A percentile compares a stretch with the other conserved stretches of the same genome.
Evolutionary conservation across 2,797 vertebrate genomes (phyloP).

Genomic region (Synaphobranchus kaupii): DNA sequence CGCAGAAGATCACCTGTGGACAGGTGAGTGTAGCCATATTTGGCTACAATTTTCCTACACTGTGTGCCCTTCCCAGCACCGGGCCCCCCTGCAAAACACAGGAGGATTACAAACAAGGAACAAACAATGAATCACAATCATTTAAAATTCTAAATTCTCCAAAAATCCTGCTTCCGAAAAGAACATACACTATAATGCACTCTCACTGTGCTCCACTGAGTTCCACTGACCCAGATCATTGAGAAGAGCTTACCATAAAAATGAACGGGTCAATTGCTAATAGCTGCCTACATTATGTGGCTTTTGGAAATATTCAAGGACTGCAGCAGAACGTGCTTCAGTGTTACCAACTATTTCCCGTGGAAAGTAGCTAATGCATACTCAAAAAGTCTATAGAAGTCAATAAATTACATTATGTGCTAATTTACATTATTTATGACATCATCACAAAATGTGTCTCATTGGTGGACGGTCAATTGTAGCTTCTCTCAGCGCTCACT

Average conservation of each 20-base stretch:
- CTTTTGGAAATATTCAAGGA: too few species aligned
- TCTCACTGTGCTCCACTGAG: not conserved
- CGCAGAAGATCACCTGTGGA: constrained; percentile 96
- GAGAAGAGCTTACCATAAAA: not conserved
- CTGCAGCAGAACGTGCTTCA: too few species aligned
- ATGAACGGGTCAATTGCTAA: too few species aligned
- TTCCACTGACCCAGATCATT: not conserved
- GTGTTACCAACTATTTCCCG: too few species aligned
- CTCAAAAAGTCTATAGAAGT: too few species aligned
- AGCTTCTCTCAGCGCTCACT: too few species aligned
- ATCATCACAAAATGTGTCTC: too few species aligned
- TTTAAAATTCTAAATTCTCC: not conserved
- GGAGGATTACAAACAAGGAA: not conserved
- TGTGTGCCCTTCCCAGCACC: constrained; percentile 97
- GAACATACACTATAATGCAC: not conserved
- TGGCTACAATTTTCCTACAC: constrained; percentile 90
- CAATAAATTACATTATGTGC: too few species aligned
- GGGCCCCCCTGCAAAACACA: constrained; percentile 79
- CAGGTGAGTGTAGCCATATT: constrained; percentile 96
- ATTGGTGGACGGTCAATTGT: too few species aligned
- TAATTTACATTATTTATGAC: too few species aligned
- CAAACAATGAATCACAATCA: not conserved
- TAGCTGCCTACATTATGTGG: too few species aligned
- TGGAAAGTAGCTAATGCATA: too few species aligned
- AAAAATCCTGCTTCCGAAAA: not conserved